Percentiles rank a stretch among this genome's conserved stretches.
Conservation (phyloP, 2,797 vertebrate genomes). For the Nothura maculosa region DNA sequence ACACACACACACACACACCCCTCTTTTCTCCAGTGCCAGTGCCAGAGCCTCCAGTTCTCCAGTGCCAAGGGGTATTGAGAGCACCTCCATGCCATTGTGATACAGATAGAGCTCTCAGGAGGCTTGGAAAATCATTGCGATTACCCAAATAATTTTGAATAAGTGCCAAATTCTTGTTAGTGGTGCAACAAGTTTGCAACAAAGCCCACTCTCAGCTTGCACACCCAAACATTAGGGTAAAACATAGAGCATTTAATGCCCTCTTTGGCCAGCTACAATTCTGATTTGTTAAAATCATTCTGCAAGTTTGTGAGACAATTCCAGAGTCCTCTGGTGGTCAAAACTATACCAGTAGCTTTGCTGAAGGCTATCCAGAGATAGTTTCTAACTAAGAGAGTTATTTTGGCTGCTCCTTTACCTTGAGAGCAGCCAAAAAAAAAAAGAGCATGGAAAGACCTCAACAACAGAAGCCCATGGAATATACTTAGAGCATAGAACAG, state of each 20-base stretch:
- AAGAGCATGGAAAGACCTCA: not conserved
- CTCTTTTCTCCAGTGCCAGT: not conserved
- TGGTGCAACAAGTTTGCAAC: not conserved
- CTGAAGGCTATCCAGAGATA: not conserved
- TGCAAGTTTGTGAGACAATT: not conserved
- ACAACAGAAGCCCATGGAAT: not conserved
- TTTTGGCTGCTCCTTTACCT: not conserved
- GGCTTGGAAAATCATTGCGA: not conserved
- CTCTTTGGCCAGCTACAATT: not conserved
- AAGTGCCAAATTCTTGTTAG: not conserved
- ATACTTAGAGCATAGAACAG: not conserved
- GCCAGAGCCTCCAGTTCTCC: not conserved
- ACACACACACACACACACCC: not conserved
- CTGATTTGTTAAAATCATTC: not conserved
- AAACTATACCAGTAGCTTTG: not conserved
- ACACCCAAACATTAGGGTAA: not conserved
- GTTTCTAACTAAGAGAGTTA: not conserved
- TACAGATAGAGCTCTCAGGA: not conserved
- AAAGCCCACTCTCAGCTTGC: not conserved
- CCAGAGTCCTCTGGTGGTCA: not conserved
- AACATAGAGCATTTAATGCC: too few species aligned
- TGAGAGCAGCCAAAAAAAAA: not conserved
- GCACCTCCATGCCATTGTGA: not conserved
- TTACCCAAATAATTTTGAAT: conserved; percentile 12
- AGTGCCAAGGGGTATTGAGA: not conserved